Conservation (phyloP, 2,113 vertebrate genomes). For the Aix galericulata region DNA sequence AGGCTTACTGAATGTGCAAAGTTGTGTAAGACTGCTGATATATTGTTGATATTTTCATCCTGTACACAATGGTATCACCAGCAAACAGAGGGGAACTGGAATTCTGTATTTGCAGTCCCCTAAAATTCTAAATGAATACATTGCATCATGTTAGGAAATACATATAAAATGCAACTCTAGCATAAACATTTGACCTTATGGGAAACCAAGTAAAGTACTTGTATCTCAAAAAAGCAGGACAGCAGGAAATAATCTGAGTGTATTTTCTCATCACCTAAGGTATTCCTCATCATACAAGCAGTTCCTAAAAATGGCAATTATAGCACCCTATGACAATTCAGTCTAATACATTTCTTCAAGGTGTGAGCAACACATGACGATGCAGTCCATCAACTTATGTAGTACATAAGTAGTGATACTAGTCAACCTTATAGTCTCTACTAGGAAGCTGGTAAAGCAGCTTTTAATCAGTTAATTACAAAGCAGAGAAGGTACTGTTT, state of each 20-base stretch:
- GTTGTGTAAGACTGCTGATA: background rate
- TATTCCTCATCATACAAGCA: background rate
- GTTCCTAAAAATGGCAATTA: background rate
- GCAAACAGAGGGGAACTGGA: background rate
- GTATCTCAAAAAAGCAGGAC: background rate
- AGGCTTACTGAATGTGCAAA: fast-evolving
- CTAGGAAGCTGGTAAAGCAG: background rate
- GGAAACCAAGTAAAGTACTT: background rate
- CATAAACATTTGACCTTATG: background rate
- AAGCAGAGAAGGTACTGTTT: background rate
- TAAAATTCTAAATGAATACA: background rate
- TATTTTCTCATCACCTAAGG: background rate
- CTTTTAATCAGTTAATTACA: background rate
- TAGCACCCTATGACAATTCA: background rate
- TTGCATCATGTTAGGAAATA: background rate
- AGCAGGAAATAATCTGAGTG: background rate
- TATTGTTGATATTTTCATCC: background rate
- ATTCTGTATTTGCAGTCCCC: background rate
- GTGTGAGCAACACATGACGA: background rate
- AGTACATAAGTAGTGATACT: background rate
- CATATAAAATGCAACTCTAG: background rate
- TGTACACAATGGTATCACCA: background rate
- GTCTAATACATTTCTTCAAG: background rate
- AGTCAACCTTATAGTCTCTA: background rate
- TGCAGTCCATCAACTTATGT: background rate